Conservation (phyloP, 2,113 vertebrate species). For the Ifrita kowaldi region DNA sequence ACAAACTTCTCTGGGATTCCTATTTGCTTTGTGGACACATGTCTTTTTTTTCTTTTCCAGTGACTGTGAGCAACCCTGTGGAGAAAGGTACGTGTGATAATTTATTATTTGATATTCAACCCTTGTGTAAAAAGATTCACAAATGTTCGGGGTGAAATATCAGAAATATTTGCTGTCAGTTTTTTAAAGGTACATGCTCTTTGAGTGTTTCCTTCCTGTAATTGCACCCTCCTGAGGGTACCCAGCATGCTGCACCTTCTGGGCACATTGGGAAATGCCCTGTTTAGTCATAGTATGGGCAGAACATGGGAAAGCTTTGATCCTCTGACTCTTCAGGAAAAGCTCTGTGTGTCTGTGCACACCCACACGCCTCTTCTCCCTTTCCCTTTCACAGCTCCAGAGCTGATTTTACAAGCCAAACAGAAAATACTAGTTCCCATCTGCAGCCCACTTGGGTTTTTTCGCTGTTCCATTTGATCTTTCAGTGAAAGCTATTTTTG, state of each 20-base stretch:
- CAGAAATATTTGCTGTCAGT: neutral
- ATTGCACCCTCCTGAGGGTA: neutral
- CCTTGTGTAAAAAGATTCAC: neutral
- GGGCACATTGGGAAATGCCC: neutral
- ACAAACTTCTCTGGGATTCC: neutral
- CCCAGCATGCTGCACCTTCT: neutral
- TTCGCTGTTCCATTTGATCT: neutral
- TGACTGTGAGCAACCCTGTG: slow-evolving; percentile 84
- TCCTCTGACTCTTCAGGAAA: neutral
- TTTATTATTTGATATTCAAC: neutral
- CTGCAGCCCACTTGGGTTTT: neutral
- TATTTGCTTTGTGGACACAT: neutral
- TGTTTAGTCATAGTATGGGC: neutral
- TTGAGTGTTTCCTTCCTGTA: neutral
- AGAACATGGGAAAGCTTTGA: neutral
- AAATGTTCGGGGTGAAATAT: neutral
- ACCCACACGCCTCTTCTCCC: neutral
- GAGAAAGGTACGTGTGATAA: slow-evolving; percentile 84
- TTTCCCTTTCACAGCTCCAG: neutral
- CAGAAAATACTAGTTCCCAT: neutral
- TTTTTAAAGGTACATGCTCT: neutral
- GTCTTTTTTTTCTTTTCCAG: slow-evolving; percentile 66
- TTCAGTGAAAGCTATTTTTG: neutral
- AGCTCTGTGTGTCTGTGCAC: neutral
- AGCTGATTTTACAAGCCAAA: neutral